Evolutionary conservation across 2,888 invertebrate species (phyloP), one percentile per base, ranked within the genome.

Genomic region (Cordylochernes scorpioides): DNA sequence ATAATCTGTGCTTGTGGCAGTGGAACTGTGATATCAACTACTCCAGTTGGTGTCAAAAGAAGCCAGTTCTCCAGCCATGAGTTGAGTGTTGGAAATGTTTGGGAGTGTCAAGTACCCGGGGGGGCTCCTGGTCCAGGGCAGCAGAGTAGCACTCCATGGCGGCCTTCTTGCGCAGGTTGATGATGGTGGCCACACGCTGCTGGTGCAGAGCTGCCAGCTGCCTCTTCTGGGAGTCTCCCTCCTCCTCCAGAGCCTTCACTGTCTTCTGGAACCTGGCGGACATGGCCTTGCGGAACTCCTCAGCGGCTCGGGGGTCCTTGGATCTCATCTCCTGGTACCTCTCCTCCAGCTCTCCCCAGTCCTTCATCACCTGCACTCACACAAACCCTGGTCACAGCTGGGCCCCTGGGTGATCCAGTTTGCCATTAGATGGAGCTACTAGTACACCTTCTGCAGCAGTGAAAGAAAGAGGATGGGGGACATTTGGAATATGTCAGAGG

Each of bases 281-380:
- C 80, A 84, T 82, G 48, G 84, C 71, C 49, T 80, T 73, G 51
- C 91, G 86, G 62, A 91, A 88, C 38, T 75, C 74, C 51, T 91
- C 88, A 1, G 94, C 94, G 30, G 74, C 71, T 39, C 72, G 65
- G 4, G 86, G 77, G 57, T 91, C 86, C 17, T 71, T 68, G 28
- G 71, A 65, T 49, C 84, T 71, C 72, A 94, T 84, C 51, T 86
- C 80, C 53, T 86, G 84, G 54, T 94, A 94, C 40, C 82, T 69
- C 50, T 86, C 82, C 51, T 94, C 84, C 36, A 94, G 64, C 52
- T 86, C 84, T 29, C 82, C 80, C 94, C 94, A 97, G 53, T 94
- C 91, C 60, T 91, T 88, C 88, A 97, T 94, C 46, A 97, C 86
- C 59, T 67, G 49, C 14, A 22, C 12, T n/a, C n/a, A n/a, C n/a